These are phyloP conservation scores for Platichthys stellatus DNA, from an alignment of 2,113 vertebrate genomes.

Conservation along the genomic window DNA sequence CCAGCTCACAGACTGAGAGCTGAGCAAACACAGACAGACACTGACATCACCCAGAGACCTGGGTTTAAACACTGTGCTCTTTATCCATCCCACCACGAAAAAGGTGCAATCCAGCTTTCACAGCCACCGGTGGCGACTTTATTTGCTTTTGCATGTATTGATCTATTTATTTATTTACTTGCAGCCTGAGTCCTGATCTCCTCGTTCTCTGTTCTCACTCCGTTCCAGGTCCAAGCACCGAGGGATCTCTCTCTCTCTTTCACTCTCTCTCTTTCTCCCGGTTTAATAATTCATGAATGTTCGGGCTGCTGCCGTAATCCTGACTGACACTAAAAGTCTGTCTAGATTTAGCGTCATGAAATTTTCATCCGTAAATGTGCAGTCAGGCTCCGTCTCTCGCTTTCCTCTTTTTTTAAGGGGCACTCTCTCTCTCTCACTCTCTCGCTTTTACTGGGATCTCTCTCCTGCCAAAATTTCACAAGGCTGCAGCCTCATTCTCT, in stretches of 20 bases:
- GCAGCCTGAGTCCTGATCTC: slow-evolving; percentile 32
- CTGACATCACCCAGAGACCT: slow-evolving; percentile 4
- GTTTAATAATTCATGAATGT: slow-evolving; percentile 89
- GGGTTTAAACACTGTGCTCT: neutral
- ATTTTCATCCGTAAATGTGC: slow-evolving; percentile 88
- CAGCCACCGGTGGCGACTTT: slow-evolving; percentile 1
- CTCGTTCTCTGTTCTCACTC: slow-evolving; percentile 13
- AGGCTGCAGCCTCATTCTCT: slow-evolving; percentile 31
- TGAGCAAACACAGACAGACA: slow-evolving; percentile 13
- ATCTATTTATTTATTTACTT: slow-evolving; percentile 73
- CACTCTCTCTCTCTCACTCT: slow-evolving; percentile 39
- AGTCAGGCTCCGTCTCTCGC: slow-evolving; percentile 63
- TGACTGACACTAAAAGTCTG: slow-evolving; percentile 95
- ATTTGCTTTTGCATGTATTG: slow-evolving; percentile 48
- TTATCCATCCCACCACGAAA: neutral
- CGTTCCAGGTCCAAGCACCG: slow-evolving; percentile 44
- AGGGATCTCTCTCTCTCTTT: slow-evolving; percentile 79
- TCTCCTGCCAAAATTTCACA: neutral
- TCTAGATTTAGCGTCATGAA: slow-evolving; percentile 94
- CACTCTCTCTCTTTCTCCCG: neutral
- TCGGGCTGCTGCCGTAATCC: slow-evolving; percentile 89
- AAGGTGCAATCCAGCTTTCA: slow-evolving; percentile 7
- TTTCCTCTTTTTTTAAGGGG: slow-evolving; percentile 41
- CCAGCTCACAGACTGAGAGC: slow-evolving; percentile 35
- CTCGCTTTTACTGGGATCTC: slow-evolving; percentile 47